A percentile compares a stretch with the other conserved stretches of the same genome.
Evolutionary conservation across 2,113 vertebrate genomes (phyloP).

Genomic region (Callopanchax toddi): DNA sequence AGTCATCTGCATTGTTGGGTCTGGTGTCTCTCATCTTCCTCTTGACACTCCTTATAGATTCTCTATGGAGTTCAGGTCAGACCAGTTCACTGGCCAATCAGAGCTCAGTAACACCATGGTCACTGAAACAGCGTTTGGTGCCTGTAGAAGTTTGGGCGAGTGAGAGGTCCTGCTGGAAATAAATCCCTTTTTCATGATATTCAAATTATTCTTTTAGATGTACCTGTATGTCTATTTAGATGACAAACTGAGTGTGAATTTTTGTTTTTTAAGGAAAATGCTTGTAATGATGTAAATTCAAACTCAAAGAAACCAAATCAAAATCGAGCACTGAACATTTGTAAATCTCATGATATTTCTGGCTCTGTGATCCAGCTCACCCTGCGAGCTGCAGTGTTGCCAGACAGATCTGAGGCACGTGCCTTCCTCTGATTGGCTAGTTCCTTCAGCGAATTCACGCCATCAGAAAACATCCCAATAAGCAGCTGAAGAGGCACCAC

Average conservation of each 20-base stretch:
- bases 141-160: no score
- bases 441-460: conserved; percentile 98
- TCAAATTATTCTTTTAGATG: no score
- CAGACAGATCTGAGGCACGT: conserved; percentile 84
- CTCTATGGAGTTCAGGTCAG: no score
- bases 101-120: no score
- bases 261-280: neutral
- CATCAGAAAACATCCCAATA: conserved; percentile 99
- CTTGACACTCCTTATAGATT: no score
- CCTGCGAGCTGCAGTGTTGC: conserved; percentile 88
- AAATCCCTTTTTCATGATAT: no score
- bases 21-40: no score
- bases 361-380: conserved; percentile 73
- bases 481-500: conserved; percentile 95
- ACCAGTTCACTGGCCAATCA: no score
- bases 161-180: no score
- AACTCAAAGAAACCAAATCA: neutral
- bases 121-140: no score
- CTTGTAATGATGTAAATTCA: neutral
- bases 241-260: conserved; percentile 5
- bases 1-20: no score
- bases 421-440: conserved; percentile 96
- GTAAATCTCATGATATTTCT: neutral
- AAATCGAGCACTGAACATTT: neutral
- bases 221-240: neutral